Evolutionary conservation across 2,797 vertebrate species (phyloP).

Genomic region (Benthosema pterotum): DNA sequence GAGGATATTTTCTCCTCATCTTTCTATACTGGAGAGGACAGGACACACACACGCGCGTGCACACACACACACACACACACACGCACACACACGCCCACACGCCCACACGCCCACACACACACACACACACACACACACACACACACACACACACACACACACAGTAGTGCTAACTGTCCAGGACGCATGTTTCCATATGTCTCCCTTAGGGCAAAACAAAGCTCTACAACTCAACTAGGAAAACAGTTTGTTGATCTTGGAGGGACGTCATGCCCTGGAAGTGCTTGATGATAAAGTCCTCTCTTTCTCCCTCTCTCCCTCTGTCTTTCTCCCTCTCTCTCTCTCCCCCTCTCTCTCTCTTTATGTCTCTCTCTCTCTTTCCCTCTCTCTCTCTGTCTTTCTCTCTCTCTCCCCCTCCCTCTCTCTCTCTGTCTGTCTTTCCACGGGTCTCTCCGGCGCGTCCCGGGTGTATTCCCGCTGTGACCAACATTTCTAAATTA

Average conservation of each 20-base stretch:
- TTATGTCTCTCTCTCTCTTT: constrained; percentile 13
- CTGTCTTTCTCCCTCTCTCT: no score
- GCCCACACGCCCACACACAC: constrained; percentile 8
- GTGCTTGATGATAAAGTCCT: constrained; percentile 12
- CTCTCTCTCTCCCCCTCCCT: constrained; percentile 16
- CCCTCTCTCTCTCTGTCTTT: constrained; percentile 18
- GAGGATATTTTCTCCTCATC: no score
- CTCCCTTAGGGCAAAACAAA: constrained; percentile 10
- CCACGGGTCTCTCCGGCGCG: not conserved
- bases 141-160: not conserved
- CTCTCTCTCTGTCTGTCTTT: constrained; percentile 9
- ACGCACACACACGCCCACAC: not conserved
- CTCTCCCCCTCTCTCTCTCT: constrained; percentile 1
- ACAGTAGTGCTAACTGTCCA: not conserved
- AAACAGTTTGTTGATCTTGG: constrained; percentile 34
- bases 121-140: not conserved
- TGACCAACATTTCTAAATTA: constrained; percentile 50
- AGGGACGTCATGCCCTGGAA: constrained; percentile 17
- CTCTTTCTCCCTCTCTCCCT: constrained; percentile 13
- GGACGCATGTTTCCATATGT: not conserved
- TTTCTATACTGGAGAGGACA: not conserved
- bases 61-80: constrained; percentile 1
- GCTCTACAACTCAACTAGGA: constrained; percentile 23
- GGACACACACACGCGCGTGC: constrained; percentile 2
- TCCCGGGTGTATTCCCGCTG: constrained; percentile 29